Base-by-base conservation (phyloP, 2,888 invertebrate genomes). In the Andricus quercusramuli region DNA sequence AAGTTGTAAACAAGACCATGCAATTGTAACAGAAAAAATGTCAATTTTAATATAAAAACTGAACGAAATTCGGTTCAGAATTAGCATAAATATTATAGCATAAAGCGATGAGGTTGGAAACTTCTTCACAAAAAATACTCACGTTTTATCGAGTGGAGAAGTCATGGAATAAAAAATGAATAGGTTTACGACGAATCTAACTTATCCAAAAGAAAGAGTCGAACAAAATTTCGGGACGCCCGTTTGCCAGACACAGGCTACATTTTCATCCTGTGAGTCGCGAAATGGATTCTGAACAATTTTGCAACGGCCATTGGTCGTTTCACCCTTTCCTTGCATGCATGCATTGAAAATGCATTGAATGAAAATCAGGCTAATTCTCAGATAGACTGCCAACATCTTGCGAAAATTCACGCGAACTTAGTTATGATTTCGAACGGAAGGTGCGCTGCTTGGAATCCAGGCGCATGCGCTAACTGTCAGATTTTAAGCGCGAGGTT, bases 61-160 rank as follows among this genome's bases (percentile, higher is more conserved):
- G 29, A 51, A 1, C n/a, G 2, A 37, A 47, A 13, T 29, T 56
- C 3, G 44, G 29, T 64, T 5, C 2, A 64, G 22, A 64, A 17
- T 64, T 29, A 22, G 15, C 8, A 64, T 15, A 29, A 17, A 25
- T 29, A 62, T 22, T 51, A 25, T 37, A 56, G 59, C 4, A 25
- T 47, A 51, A 70, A 70, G n/a, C 11, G 32, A 37, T 37, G 37
- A 25, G 68, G 15, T 47, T 17, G 17, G 25, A 32, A 56, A 56
- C 15, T 20, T 56, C 3, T 32, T 13, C 5, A 13, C 13, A 17
- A 74, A 32, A 22, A 76, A 32, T 68, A 84, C 84, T 83, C 80
- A 84, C 84, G 78, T 81, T 77, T 79, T 83, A 80, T 81, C 62
- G 65, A 67, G 82, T 83, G 80, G 70, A 80, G 84, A 82, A 84